phyloP scores from a whole-genome alignment of 2,888 invertebrate genomes.

The Graphium colonna region DNA sequence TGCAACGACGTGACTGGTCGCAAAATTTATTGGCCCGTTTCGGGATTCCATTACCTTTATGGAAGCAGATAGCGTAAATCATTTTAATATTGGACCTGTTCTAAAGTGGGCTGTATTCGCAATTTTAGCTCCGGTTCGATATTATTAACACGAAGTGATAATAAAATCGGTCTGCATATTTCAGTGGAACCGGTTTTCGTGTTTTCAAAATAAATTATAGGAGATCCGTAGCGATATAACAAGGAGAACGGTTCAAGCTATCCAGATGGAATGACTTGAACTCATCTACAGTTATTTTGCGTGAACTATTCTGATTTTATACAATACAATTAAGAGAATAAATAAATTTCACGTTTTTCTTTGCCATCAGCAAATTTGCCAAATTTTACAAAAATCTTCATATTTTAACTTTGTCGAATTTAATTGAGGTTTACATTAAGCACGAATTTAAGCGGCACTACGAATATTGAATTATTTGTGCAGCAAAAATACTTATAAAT shows the following conservation, averaged over 20 bases:
- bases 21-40: slow-evolving; percentile 8
- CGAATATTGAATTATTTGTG: no score
- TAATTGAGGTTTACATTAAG: no score
- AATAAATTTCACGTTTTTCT: no score
- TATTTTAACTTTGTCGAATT: no score
- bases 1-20: not conserved
- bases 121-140: slow-evolving; percentile 15
- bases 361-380: no score
- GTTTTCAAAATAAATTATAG: not conserved
- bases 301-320: no score
- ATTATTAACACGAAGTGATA: not conserved
- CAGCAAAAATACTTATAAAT: no score
- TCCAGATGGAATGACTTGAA: not conserved
- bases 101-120: slow-evolving; percentile 9
- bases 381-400: no score
- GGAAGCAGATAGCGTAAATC: slow-evolving; percentile 5
- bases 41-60: slow-evolving; percentile 7
- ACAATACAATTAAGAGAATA: no score
- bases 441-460: no score
- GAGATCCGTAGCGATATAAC: not conserved
- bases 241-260: not conserved
- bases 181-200: not conserved
- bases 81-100: slow-evolving; percentile 9
- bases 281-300: no score
- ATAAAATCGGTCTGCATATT: not conserved